These are phyloP conservation scores for Helicolenus hilgendorfi DNA, from an alignment of 2,797 vertebrate genomes.

Conservation along the genomic window DNA sequence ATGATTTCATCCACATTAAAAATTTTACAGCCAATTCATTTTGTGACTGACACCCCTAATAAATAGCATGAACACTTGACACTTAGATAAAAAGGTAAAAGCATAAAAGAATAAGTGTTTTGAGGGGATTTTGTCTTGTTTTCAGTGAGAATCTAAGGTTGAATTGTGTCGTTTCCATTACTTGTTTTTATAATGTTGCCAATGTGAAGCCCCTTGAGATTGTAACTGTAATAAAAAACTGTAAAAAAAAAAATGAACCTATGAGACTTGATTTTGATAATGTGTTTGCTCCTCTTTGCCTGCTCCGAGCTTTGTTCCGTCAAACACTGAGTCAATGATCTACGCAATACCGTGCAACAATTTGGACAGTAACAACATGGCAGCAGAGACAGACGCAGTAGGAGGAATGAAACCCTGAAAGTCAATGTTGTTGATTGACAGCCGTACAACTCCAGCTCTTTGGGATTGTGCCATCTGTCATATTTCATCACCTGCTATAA, in stretches of 20 bases:
- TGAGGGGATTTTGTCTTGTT: not conserved
- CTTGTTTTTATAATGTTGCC: not conserved
- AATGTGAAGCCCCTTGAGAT: not conserved
- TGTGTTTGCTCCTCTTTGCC: slow-evolving; percentile 1
- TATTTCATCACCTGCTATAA: slow-evolving; percentile 13
- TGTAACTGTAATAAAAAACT: not conserved
- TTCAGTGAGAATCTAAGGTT: not conserved
- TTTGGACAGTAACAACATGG: not conserved
- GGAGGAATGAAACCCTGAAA: slow-evolving; percentile 25
- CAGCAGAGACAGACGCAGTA: not conserved
- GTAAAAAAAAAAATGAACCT: not conserved
- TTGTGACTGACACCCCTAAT: not conserved
- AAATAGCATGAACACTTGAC: not conserved
- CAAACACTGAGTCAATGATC: not conserved
- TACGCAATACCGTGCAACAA: slow-evolving; percentile 20
- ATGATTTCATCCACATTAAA: not conserved
- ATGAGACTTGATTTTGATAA: not conserved
- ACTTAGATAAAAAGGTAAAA: not conserved
- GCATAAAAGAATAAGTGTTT: not conserved
- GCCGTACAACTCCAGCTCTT: not conserved
- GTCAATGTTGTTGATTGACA: slow-evolving; percentile 3
- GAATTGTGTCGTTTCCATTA: not conserved
- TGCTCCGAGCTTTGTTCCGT: slow-evolving; percentile 1
- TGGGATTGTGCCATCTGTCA: not conserved
- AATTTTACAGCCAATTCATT: not conserved